Conservation (phyloP, 2,888 invertebrate species). For the Leptinotarsa rubiginosa region DNA sequence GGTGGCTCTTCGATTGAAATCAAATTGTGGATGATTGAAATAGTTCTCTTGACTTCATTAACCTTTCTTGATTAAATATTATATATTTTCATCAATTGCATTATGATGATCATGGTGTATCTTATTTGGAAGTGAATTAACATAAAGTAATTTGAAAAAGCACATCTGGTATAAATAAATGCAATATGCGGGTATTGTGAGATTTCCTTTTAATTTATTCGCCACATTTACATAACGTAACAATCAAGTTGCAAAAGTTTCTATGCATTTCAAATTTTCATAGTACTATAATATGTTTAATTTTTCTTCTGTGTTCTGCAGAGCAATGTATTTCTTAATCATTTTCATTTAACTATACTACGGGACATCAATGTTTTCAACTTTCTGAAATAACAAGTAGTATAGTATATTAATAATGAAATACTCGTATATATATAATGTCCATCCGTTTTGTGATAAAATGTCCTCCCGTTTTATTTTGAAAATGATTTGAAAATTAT, state of each 20-base stretch:
- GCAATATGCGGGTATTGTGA: conserved; percentile 31
- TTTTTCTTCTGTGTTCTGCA: conserved; percentile 1
- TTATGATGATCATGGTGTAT: background rate
- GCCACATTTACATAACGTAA: conserved; percentile 35
- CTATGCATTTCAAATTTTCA: conserved; percentile 30
- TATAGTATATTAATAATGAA: too few relatives aligned
- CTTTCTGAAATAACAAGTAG: too few relatives aligned
- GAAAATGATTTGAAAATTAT: too few relatives aligned
- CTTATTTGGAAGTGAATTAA: conserved; percentile 1
- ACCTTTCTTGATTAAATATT: too few relatives aligned
- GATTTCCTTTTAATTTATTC: conserved; percentile 39
- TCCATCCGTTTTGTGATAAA: too few relatives aligned
- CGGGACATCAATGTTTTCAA: too few relatives aligned
- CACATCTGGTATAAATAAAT: conserved; percentile 17
- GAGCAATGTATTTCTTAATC: background rate
- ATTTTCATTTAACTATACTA: conserved; percentile 12
- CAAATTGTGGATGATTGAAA: too few relatives aligned
- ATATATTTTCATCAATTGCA: too few relatives aligned
- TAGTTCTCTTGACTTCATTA: too few relatives aligned
- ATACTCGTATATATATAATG: too few relatives aligned
- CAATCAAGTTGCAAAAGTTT: background rate
- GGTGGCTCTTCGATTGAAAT: too few relatives aligned
- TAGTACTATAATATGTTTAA: conserved; percentile 24
- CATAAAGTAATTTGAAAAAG: background rate
- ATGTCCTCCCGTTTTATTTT: too few relatives aligned